Evolutionary conservation across 1,140 invertebrate genomes (phyloP).

Genomic region (Drosophila lini): DNA sequence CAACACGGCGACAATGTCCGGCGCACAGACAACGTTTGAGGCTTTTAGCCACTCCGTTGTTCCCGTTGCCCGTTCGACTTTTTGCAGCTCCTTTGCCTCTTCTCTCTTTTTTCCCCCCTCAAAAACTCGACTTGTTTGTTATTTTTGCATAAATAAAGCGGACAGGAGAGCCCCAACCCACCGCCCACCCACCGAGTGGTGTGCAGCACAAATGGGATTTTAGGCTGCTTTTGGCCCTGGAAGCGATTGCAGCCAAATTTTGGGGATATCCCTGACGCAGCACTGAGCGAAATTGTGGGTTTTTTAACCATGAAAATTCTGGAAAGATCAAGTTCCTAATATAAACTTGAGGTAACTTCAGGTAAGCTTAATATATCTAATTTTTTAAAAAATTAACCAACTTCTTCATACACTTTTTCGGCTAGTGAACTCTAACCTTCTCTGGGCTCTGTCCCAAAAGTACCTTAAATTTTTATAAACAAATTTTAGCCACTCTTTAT

Average conservation of each 20-base stretch:
- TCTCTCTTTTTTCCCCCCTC: constrained; percentile 9
- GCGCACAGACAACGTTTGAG: constrained; percentile 62
- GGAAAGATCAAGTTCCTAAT: accelerated
- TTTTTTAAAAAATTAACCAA: no score
- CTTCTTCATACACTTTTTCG: background rate
- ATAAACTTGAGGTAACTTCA: background rate
- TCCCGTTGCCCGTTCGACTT: background rate
- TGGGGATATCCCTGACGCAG: constrained; percentile 48
- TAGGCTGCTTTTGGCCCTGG: constrained; percentile 46
- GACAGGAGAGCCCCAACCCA: constrained; percentile 2
- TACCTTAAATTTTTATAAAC: constrained; percentile 77
- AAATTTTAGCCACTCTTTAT: constrained; percentile 63
- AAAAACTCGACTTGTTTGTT: constrained; percentile 64
- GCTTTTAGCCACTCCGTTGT: constrained; percentile 53
- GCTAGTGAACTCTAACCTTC: constrained; percentile 5
- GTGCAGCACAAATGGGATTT: constrained; percentile 77
- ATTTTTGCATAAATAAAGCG: constrained; percentile 81
- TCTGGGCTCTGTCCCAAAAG: constrained; percentile 42
- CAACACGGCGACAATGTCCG: constrained; percentile 75
- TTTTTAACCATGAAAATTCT: background rate
- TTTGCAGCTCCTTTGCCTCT: constrained; percentile 25
- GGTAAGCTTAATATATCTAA: background rate
- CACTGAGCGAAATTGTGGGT: constrained; percentile 13
- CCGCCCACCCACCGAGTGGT: constrained; percentile 11
- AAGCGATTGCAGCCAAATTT: constrained; percentile 44